A percentile compares a stretch with the other conserved stretches of the same genome.
Evolutionary conservation across 2,888 invertebrate genomes (phyloP).

Genomic region (Endomychus coccineus): DNA sequence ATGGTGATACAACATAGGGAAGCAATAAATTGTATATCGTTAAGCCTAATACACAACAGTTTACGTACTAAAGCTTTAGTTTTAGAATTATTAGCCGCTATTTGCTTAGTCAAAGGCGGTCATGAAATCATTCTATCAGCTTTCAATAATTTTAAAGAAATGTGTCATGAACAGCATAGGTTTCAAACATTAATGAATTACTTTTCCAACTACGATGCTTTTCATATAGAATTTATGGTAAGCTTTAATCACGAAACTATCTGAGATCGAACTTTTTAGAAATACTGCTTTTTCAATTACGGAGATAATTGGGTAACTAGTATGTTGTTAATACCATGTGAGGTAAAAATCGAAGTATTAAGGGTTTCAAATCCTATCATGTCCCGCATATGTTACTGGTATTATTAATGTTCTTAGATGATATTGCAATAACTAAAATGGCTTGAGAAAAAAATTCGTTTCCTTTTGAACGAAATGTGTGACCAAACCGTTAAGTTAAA

Average conservation of each 20-base stretch:
- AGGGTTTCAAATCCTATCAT: too few relatives aligned
- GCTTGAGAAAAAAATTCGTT: too few relatives aligned
- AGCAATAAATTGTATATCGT: conserved; percentile 96
- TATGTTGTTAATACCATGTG: too few relatives aligned
- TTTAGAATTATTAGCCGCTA: conserved; percentile 92
- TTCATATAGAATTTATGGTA: conserved; percentile 98
- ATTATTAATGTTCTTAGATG: too few relatives aligned
- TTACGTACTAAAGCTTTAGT: conserved; percentile 95
- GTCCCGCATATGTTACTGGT: too few relatives aligned
- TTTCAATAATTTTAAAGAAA: conserved; percentile 96
- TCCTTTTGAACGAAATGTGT: too few relatives aligned
- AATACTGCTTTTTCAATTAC: too few relatives aligned
- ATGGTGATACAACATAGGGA: conserved; percentile 97
- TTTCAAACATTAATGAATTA: conserved; percentile 98
- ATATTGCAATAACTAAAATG: too few relatives aligned
- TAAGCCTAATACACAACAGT: conserved; percentile 94
- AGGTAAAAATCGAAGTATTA: too few relatives aligned
- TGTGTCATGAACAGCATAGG: conserved; percentile 74
- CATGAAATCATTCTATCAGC: conserved; percentile 95
- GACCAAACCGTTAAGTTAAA: too few relatives aligned
- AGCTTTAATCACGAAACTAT: conserved; percentile 33
- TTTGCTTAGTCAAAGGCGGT: conserved; percentile 98
- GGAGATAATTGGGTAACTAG: too few relatives aligned
- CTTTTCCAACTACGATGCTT: conserved; percentile 92
- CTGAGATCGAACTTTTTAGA: too few relatives aligned